Base-by-base conservation (phyloP, 1,140 invertebrate species). In the Drosophila ohnishii region DNA sequence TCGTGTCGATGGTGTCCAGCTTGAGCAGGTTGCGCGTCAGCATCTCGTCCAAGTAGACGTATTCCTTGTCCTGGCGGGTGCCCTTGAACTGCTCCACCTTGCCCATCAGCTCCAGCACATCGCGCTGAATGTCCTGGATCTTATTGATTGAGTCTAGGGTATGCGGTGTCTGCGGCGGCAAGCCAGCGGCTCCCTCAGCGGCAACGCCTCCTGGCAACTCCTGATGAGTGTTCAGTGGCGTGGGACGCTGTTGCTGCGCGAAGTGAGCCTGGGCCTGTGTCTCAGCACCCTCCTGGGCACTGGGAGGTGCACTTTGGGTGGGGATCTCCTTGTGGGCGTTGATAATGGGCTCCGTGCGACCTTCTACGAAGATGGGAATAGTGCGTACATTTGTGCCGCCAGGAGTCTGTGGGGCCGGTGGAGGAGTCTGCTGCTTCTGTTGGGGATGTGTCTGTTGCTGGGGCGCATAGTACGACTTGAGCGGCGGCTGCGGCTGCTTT, bases 21-120 rank as follows among this genome's bases (percentile, higher is more conserved):
- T 97, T 97, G 5, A 99, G 94, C 63, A 99, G 93, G 90, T 97
- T 96, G 44, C 97, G 94, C 2, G 97, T 99, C 14, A 99, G 92
- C 97, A 98, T 98, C 92, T 99, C 98, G 91, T 99, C 98, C 44
- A 99, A 91, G 90, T 95, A 98, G 32, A 96, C 93, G 83, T 97
- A 99, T 59, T 96, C 93, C 91, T 98, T 98, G 82, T 98, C 96
- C 75, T 94, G 94, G 77, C 95, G 94, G 57, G 92, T 93, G 4
- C 97, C 97, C 34, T 86, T 92, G 87, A 96, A 98, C 57, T 94
- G 93, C 71, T 97, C 95, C 8, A 98, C 96, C 82, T 96, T 93
- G 14, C 93, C 93, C 92, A 95, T 95, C 1, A 97, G 93, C 25
- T 95, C 94, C 30, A 96, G 93, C 0, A 98, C 96, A 77, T 98